Evolutionary conservation across 1,140 invertebrate genomes (phyloP).

Genomic region (Caerostris darwini): DNA sequence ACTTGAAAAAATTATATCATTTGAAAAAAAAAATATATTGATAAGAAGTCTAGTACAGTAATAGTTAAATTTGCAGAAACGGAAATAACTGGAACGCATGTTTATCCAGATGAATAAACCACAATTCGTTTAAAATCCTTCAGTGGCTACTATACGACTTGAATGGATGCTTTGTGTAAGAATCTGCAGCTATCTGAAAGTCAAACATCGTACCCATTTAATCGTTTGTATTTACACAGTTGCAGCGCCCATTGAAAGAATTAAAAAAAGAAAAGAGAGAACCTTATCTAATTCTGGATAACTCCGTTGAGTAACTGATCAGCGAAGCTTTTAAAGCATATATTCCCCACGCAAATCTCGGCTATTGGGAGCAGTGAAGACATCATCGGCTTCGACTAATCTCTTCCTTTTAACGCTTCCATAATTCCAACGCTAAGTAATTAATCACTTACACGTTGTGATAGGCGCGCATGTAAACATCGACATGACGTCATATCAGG

Average conservation of each 20-base stretch:
- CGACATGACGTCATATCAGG: conserved; percentile 63
- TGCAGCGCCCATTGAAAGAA: neutral
- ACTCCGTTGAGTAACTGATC: neutral
- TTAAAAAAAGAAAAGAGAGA: neutral
- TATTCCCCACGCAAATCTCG: conserved; percentile 18
- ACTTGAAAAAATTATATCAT: too few species aligned
- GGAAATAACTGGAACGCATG: too few species aligned
- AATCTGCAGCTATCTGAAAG: neutral
- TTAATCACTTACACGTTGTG: conserved; percentile 61
- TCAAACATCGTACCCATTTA: neutral
- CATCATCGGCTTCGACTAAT: conserved; percentile 59
- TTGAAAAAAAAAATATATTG: too few species aligned
- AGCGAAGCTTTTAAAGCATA: neutral
- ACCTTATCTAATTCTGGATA: conserved; percentile 41
- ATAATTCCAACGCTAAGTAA: conserved; percentile 71
- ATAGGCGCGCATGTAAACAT: conserved; percentile 59
- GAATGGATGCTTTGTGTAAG: neutral
- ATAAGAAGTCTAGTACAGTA: too few species aligned
- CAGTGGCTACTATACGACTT: too few species aligned
- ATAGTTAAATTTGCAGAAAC: too few species aligned
- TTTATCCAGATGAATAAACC: too few species aligned
- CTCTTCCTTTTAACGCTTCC: conserved; percentile 70
- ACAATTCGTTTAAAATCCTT: too few species aligned
- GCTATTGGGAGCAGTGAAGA: conserved; percentile 4
- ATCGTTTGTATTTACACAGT: conserved; percentile 21